Evolutionary conservation across 2,888 invertebrate genomes (phyloP).

Genomic region (Mesopsocus fuscifrons): DNA sequence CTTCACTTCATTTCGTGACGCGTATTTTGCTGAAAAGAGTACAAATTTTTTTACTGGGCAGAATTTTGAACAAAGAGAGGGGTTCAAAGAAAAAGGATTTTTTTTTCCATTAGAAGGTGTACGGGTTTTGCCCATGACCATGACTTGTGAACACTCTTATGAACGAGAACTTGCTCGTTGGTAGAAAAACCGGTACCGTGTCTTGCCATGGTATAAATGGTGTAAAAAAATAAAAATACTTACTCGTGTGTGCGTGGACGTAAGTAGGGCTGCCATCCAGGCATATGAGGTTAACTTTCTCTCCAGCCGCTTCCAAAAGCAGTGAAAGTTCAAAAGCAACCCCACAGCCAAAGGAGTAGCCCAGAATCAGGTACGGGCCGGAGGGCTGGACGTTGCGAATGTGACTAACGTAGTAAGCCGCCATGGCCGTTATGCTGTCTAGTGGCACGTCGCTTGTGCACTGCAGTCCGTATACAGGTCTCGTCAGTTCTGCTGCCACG

Average conservation of each 20-base stretch:
- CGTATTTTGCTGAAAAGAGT: constrained; percentile 45
- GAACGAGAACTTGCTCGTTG: too few relatives aligned
- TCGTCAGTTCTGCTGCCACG: constrained; percentile 50
- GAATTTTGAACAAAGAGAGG: too few relatives aligned
- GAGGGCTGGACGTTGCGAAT: constrained; percentile 54
- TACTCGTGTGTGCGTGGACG: constrained; percentile 47
- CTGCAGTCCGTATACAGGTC: constrained; percentile 76
- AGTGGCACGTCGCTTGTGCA: constrained; percentile 61
- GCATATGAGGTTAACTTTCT: constrained; percentile 41
- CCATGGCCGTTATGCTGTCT: constrained; percentile 47
- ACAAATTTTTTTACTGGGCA: too few relatives aligned
- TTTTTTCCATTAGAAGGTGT: too few relatives aligned
- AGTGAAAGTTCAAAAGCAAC: constrained; percentile 90
- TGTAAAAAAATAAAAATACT: too few relatives aligned
- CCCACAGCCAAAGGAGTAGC: constrained; percentile 91
- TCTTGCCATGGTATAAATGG: too few relatives aligned
- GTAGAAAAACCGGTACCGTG: too few relatives aligned
- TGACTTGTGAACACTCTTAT: too few relatives aligned
- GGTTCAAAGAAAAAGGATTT: too few relatives aligned
- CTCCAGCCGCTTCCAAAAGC: constrained; percentile 44
- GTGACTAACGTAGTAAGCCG: constrained; percentile 46
- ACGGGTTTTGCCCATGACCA: too few relatives aligned
- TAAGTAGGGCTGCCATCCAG: constrained; percentile 82
- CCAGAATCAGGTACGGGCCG: constrained; percentile 76
- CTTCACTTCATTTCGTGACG: constrained; percentile 32